Evolutionary conservation across 1,140 invertebrate genomes (phyloP), one percentile per base, ranked within the genome.

Genomic region (Carcinoscorpius rotundicauda): DNA sequence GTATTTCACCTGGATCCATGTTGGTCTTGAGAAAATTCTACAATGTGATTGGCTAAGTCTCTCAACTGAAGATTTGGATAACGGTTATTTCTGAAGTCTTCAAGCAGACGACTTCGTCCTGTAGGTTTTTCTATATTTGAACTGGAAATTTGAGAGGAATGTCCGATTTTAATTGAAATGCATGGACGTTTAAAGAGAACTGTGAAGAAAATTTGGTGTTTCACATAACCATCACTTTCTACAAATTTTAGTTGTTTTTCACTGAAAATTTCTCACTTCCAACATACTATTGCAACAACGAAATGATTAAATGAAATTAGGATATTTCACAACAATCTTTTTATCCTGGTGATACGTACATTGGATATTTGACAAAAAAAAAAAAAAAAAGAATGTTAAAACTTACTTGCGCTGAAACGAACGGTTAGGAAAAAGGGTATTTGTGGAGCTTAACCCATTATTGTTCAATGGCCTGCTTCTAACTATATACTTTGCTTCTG

Each of bases 1-100:
- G 29, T 29, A 29, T 29, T 29, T 29, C 29, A 29, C 29, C 29
- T 29, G 6, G 96, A 99, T 6, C 97, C 97, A 78, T 99, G 97
- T 77, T 99, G 97, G 81, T 99, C 97, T 80, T 99, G 96, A 65
- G 95, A 97, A 79, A 99, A 99, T 77, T 98, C 94, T 6, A 97
- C 92, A 73, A 98, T 94, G 77, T 97, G 93, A 77, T 92, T 90
- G 64, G 86, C 84, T 60, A 98, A 81, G 79, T 98, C 94, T 68
- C 90, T 85, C 57, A 98, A 81, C 73, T 93, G 89, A 60, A 99
- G 83, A 81, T 95, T 96, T 48, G 94, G 93, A 78, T 91, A 95
- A 68, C 85, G 76, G 71, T 85, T 86, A 74, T 86, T 87, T 49
- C 86, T 72, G 81, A 89, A 98, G 78, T 98, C 95, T 80, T 98